Percentiles rank a stretch among this genome's conserved stretches.
Conservation (phyloP, 2,113 vertebrate species). For the Hyaena hyaena region DNA sequence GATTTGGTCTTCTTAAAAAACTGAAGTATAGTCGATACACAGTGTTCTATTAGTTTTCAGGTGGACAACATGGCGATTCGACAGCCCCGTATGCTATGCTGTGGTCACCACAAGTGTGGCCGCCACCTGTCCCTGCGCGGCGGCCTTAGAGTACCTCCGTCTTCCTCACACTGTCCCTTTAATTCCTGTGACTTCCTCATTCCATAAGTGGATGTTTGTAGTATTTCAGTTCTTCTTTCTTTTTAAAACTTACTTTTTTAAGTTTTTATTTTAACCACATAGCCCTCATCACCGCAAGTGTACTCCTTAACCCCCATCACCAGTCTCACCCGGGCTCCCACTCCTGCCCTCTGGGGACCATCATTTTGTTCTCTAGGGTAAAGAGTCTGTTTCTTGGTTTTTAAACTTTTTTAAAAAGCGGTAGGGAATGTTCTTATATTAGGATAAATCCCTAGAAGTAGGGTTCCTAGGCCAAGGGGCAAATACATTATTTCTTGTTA, state of each 20-base stretch:
- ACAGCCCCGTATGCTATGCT: background rate
- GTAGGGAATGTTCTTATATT: background rate
- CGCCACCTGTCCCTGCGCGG: rapidly evolving
- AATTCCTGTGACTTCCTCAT: background rate
- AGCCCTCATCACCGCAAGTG: background rate
- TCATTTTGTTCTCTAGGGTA: background rate
- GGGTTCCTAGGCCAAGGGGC: background rate
- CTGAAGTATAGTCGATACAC: background rate
- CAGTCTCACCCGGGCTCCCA: background rate
- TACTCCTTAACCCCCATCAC: background rate
- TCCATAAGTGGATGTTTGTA: background rate
- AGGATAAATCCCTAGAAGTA: background rate
- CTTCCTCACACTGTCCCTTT: background rate
- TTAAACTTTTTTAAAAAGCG: background rate
- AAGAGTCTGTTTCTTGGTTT: background rate
- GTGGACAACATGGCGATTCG: background rate
- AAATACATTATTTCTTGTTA: background rate
- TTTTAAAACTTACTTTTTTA: background rate
- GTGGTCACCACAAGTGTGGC: background rate
- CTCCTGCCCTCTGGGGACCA: background rate
- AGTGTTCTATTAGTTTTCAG: background rate
- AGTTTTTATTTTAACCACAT: background rate
- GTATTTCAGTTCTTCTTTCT: background rate
- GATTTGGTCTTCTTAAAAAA: background rate
- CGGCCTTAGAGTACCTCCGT: rapidly evolving